Evolutionary conservation across 1,140 invertebrate species (phyloP).

Genomic region (Neodiprion pinetum): DNA sequence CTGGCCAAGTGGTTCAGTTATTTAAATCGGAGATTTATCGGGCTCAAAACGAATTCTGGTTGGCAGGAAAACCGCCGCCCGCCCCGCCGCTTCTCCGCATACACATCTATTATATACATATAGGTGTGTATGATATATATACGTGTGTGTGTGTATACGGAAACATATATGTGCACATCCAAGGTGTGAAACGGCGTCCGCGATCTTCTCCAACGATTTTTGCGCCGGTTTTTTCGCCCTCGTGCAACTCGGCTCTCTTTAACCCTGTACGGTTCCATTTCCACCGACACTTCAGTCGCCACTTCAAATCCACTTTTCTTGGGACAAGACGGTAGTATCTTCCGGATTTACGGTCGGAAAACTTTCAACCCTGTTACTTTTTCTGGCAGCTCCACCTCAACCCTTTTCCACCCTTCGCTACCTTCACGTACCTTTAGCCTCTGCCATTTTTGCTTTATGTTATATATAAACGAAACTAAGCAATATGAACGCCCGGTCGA

Average conservation of each 20-base stretch:
- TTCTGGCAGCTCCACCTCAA: not conserved
- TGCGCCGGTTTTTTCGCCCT: no score
- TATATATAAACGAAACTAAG: no score
- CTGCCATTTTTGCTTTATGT: no score
- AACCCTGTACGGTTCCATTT: not conserved
- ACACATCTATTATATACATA: not conserved
- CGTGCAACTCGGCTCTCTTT: no score
- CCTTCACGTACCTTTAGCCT: no score
- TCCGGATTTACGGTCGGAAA: not conserved
- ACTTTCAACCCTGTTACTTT: not conserved
- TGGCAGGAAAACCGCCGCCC: slow-evolving; percentile 34
- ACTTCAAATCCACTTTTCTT: slow-evolving; percentile 5
- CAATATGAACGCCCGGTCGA: no score
- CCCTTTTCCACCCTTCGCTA: not conserved
- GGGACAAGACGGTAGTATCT: not conserved
- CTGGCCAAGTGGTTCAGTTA: slow-evolving; percentile 33
- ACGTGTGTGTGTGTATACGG: no score
- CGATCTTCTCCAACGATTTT: no score
- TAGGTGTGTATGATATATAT: not conserved
- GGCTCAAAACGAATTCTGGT: slow-evolving; percentile 34
- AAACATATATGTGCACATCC: no score
- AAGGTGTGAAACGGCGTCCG: no score
- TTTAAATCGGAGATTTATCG: slow-evolving; percentile 42
- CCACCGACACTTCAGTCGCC: not conserved
- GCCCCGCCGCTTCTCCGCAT: slow-evolving; percentile 10